Percentiles rank a stretch among this genome's conserved stretches.
These are phyloP conservation scores for Myocastor coypus DNA, from an alignment of 2,113 vertebrate species.

Conservation along the genomic window DNA sequence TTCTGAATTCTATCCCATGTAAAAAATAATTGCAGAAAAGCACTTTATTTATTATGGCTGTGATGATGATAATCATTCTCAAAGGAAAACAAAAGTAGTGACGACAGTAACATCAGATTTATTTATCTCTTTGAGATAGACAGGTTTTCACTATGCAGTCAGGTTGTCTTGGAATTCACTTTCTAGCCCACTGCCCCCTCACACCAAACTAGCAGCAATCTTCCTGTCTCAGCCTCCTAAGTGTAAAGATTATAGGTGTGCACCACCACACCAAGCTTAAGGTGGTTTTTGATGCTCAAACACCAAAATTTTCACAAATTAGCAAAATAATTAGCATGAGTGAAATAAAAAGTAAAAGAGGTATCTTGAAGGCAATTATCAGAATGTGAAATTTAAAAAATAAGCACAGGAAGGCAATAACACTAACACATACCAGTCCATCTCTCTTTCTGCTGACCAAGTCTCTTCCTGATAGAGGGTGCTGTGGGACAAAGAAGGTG, in stretches of 20 bases:
- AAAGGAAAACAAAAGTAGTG: background rate
- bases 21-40: background rate
- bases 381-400: constrained; percentile 7
- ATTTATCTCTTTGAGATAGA: background rate
- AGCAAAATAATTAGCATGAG: background rate
- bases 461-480: constrained; percentile 53
- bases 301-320: constrained; percentile 32
- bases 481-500: no score
- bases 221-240: no score
- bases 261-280: background rate
- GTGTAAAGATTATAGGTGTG: no score
- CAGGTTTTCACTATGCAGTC: no score
- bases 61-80: background rate
- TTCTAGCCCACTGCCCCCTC: no score
- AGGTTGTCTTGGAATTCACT: no score
- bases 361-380: background rate
- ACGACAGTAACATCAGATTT: background rate
- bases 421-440: background rate
- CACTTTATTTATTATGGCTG: background rate
- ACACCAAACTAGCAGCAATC: no score
- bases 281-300: background rate
- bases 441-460: constrained; percentile 43
- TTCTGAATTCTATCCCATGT: background rate
- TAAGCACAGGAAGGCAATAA: constrained; percentile 20
- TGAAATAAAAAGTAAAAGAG: constrained; percentile 9